Base-by-base conservation (phyloP, 2,113 vertebrate species). In the Notothenia rossii region DNA sequence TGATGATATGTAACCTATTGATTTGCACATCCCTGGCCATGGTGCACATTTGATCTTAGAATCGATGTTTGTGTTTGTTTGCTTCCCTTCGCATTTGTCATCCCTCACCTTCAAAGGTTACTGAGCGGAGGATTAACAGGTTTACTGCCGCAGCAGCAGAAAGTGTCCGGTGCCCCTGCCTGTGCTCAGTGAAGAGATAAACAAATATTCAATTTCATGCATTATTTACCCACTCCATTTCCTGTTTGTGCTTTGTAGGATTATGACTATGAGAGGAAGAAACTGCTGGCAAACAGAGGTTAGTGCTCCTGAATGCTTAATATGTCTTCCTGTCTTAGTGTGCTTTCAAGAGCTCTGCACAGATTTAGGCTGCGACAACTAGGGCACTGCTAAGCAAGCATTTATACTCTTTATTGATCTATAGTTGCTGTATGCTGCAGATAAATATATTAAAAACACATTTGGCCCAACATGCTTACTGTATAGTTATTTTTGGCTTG, bases 221-320 rank as follows among this genome's bases (percentile, higher is more conserved):
- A 87, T 90, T 79, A 86, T 91, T 88, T 88, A 91, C 69, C 70
- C 65, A 17, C 59, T 75, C 63, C 45, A 62, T 86, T 83, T 89
- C 55, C 40, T 78, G 58, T 91, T 80, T 86, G 48, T 81, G 72
- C 79, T 89, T 83, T 85, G 68, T 59, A 95, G 95, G 94, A 94
- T 87, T 93, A 92, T 61, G 95, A 96, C 84, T 96, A 96, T 55
- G 94, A 96, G 83, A 94, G 88, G 88, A 96, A 96, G 91, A 96
- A 95, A 82, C 91, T 94, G 71, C 84, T 94, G 72, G 95, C 95
- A 50, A 95, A 77, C 58, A 88, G 88, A 95, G 95, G 95, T 95
- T 81, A 79, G 94, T 88, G 17, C 56, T 61, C 15, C 62, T 85
- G 67, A 87, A 83, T 81, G 61, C 88, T 87, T 86, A 43, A 73